Evolutionary conservation across 2,797 vertebrate species (phyloP).

Genomic region (Myripristis jacobus): DNA sequence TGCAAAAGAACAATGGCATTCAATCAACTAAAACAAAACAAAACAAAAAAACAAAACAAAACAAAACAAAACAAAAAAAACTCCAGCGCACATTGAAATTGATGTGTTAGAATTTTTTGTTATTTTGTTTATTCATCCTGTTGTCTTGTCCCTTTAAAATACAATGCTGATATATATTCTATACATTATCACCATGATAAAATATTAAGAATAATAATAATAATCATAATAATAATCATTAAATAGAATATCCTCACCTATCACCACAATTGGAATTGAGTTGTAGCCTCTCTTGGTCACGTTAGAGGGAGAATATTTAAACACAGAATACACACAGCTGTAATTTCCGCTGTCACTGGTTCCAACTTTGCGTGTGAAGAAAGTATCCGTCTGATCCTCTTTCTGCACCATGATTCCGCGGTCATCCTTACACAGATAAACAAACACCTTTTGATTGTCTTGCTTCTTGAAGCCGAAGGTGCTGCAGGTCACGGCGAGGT

Average conservation of each 20-base stretch:
- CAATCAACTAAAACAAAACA: too few relatives aligned
- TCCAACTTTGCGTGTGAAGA: neutral
- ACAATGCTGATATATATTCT: too few relatives aligned
- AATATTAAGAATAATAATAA: too few relatives aligned
- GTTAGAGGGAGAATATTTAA: accelerated
- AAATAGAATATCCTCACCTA: conserved; percentile 41
- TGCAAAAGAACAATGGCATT: too few relatives aligned
- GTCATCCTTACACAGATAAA: conserved; percentile 60
- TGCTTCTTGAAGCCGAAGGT: conserved; percentile 17
- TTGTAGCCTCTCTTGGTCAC: neutral
- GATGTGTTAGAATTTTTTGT: too few relatives aligned
- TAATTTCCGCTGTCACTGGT: conserved; percentile 47
- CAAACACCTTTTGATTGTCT: accelerated
- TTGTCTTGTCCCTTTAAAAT: too few relatives aligned
- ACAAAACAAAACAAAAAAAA: too few relatives aligned
- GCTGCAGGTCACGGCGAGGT: conserved; percentile 59
- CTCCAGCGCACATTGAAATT: too few relatives aligned
- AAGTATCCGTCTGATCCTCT: neutral
- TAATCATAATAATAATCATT: too few relatives aligned
- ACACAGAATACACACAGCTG: conserved; percentile 52
- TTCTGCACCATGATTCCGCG: accelerated
- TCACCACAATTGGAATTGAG: conserved; percentile 47
- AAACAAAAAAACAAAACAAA: too few relatives aligned
- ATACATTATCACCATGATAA: too few relatives aligned
- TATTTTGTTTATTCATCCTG: too few relatives aligned